phyloP scores from a whole-genome alignment of 2,888 invertebrate genomes.

The Scaptomyza caliginosa region DNA sequence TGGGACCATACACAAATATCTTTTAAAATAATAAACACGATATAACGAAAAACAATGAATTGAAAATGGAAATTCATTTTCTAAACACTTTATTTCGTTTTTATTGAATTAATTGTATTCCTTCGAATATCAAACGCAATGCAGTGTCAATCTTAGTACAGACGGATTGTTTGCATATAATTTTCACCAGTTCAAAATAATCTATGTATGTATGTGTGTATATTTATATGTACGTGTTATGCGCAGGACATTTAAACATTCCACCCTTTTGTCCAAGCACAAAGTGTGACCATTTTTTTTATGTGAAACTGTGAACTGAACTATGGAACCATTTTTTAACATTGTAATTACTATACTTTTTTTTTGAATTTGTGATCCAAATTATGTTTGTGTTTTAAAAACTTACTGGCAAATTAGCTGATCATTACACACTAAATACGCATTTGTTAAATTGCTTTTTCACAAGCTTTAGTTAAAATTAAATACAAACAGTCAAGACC shows the following conservation, averaged over 20 bases:
- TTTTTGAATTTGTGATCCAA: too few relatives aligned
- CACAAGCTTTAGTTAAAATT: too few relatives aligned
- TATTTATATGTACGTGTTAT: background rate
- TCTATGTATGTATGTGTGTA: background rate
- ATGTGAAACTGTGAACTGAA: background rate
- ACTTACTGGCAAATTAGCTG: too few relatives aligned
- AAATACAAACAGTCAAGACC: too few relatives aligned
- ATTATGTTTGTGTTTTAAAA: too few relatives aligned
- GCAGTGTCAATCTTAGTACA: background rate
- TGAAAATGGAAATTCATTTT: conserved; percentile 7
- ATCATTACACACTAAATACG: too few relatives aligned
- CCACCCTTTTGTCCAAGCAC: background rate
- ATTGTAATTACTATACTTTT: too few relatives aligned
- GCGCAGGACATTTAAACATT: conserved; percentile 22
- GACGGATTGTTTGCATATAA: conserved; percentile 3
- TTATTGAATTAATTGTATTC: background rate
- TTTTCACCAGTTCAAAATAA: conserved; percentile 10
- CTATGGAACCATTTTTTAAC: background rate
- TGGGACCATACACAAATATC: conserved; percentile 19
- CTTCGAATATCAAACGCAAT: background rate
- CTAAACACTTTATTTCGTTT: background rate
- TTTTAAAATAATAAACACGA: conserved; percentile 8
- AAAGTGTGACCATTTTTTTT: conserved; percentile 14
- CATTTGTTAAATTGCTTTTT: too few relatives aligned
- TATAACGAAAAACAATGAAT: background rate